Base-by-base conservation (phyloP, 2,888 invertebrate genomes). In the Blomia tropicalis region DNA sequence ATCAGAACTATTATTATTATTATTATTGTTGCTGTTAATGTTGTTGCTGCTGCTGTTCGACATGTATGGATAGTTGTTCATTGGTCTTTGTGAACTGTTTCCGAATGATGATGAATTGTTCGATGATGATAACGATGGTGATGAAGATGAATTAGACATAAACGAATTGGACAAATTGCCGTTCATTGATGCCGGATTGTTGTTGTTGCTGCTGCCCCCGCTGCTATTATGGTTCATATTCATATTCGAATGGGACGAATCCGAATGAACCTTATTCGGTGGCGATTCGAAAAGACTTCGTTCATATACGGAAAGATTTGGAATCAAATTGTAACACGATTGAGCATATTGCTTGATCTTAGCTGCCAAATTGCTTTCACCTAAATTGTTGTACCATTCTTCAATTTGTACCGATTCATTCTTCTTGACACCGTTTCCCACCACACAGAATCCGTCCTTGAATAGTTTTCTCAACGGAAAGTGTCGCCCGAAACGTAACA, bases 401-500 rank as follows among this genome's bases (percentile, higher is more conserved):
- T 91, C 90, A 3, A 84, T 78, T 32, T 27, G 23, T 4, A 41
- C 27, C 14, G 58, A 51, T 11, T 83, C 82, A 61, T 81, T 73
- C 70, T 81, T 82, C 65, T 78, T 77, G 47, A 80, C 79, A 0
- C 81, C 78, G 4, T 77, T 77, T 2, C 86, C 84, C 1, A 91
- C 86, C 61, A 89, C 79, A 62, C 93, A 78, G 67, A 95, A 83
- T 4, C 93, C 93, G 71, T 93, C 91, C 64, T 85, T 79, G 41
- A 87, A 80, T 59, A 84, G 78, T 73, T 86, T 83, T 23, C 84
- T 81, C 63, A 96, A 84, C 1, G 95, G 90, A 67, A 85, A 85
- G 74, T 98, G 98, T 62, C 87, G 79, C 30, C 98, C 98, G 64
- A 98, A 78, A 63, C 89, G 83, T 73, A 92, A 90, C 74, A 89